Base-by-base conservation (phyloP, 2,888 invertebrate species). In the Heterodera filipjevi region DNA sequence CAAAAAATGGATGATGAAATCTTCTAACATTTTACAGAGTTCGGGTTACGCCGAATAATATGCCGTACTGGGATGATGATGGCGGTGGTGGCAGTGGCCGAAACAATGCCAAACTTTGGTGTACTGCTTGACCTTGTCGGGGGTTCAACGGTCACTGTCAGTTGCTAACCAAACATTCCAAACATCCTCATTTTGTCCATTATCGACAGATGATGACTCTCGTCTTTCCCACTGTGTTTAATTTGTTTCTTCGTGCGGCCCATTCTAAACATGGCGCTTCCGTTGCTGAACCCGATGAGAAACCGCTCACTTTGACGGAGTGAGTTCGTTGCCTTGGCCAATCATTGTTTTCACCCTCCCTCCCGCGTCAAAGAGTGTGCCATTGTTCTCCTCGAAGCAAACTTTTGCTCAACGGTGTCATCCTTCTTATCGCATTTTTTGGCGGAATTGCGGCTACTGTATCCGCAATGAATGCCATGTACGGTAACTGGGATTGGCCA, bases 71-170 rank as follows among this genome's bases (percentile, higher is more conserved):
- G 78, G 22, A 84, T 87, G 77, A 86, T 87, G 87, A 75, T 81
- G 12, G 81, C 82, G 8, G 86, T 85, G 2, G 85, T 86, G 30
- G 81, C 86, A 44, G 86, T 86, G 6, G 87, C 86, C 30, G 85
- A 85, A 59, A 85, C 85, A 12, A 81, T 87, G 5, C 87, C 87
- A 6, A 86, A 86, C 46, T 87, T 87, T 75, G 87, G 87, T 10
- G 86, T 86, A 14, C 80, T 87, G 16, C 80, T 87, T 39, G 86
- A 87, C 79, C 77, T 87, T 6, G 87, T 87, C 66, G 83, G 83
- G 35, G 82, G 82, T 12, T 77, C 77, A 22, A 77, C 77, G 22
- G 71, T 77, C 22, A 77, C 77, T 32, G 35, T 68, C 19, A 35
- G 68, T 68, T 35, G 66, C 27, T 14, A 3, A 66, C 33, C 8